Percentiles rank a stretch among this genome's conserved stretches.
phyloP scores from a whole-genome alignment of 2,797 vertebrate species.

The Clangula hyemalis region DNA sequence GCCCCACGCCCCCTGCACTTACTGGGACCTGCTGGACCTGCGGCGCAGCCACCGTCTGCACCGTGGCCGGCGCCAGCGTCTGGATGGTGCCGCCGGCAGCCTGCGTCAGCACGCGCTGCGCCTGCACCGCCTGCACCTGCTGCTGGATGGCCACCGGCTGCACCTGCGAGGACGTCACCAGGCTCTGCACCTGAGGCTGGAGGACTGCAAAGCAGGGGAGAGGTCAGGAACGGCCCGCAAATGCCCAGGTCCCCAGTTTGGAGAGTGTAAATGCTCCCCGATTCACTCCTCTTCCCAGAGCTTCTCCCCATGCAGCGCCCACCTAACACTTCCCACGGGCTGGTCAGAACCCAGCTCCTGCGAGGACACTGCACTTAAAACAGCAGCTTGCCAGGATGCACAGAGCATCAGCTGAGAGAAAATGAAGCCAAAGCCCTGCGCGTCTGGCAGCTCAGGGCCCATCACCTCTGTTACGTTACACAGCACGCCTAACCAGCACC shows the following conservation, averaged over 20 bases:
- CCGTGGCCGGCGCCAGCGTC: conserved; percentile 79
- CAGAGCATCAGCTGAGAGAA: background rate
- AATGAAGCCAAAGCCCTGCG: background rate
- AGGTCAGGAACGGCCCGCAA: background rate
- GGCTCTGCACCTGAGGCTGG: conserved; percentile 93
- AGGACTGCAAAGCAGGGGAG: conserved; percentile 83
- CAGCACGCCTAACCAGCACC: background rate
- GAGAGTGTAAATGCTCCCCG: background rate
- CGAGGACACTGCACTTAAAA: background rate
- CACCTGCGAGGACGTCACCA: conserved; percentile 91
- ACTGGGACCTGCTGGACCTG: conserved; percentile 92
- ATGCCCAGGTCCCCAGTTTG: accelerated
- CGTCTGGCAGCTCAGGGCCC: background rate
- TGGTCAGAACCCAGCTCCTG: conserved; percentile 16
- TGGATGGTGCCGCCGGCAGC: conserved; percentile 83
- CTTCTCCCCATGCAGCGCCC: background rate
- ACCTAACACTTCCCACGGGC: background rate
- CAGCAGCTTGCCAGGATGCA: background rate
- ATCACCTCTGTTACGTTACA: background rate
- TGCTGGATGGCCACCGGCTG: conserved; percentile 95
- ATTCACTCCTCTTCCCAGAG: background rate
- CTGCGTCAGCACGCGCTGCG: conserved; percentile 88
- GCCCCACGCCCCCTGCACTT: background rate
- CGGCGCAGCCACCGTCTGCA: conserved; percentile 89
- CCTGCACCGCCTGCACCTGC: conserved; percentile 84